These are phyloP conservation scores for human DNA, from an alignment of 2,113 vertebrate genomes.

Conservation along the genomic window DNA sequence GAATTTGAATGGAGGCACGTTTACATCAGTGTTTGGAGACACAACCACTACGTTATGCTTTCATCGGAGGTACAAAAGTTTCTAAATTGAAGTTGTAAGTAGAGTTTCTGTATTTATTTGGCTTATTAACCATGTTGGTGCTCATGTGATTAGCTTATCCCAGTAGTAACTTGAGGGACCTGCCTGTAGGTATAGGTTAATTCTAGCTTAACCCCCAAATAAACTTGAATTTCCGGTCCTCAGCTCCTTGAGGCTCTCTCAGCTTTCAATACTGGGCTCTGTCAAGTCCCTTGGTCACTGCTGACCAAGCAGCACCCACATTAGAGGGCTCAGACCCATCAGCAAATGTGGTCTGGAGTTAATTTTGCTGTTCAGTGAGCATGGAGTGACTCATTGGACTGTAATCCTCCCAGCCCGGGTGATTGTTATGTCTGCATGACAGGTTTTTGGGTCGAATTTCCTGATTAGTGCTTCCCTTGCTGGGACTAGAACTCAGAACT, in stretches of 20 bases:
- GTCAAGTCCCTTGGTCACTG: background rate
- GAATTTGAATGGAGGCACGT: background rate
- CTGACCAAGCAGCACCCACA: too few relatives aligned
- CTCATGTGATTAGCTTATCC: background rate
- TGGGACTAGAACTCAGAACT: background rate
- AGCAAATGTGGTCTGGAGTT: background rate
- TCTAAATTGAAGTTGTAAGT: background rate
- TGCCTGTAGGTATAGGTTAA: background rate
- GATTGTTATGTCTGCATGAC: background rate
- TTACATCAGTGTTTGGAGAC: background rate
- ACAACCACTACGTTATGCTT: background rate
- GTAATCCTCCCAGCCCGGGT: background rate
- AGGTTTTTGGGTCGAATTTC: background rate
- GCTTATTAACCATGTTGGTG: background rate
- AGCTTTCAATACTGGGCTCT: background rate
- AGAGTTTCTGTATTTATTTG: background rate
- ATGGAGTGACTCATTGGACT: background rate
- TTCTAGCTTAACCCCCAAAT: background rate
- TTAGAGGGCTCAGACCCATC: background rate
- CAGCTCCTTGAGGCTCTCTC: background rate
- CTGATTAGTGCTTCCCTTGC: background rate
- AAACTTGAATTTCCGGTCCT: background rate
- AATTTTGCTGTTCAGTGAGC: background rate
- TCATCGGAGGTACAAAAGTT: background rate
- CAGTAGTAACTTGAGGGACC: background rate